A percentile compares a stretch with the other conserved stretches of the same genome.
Evolutionary conservation across 1,140 invertebrate species (phyloP).

Genomic region (Mamestra configurata): DNA sequence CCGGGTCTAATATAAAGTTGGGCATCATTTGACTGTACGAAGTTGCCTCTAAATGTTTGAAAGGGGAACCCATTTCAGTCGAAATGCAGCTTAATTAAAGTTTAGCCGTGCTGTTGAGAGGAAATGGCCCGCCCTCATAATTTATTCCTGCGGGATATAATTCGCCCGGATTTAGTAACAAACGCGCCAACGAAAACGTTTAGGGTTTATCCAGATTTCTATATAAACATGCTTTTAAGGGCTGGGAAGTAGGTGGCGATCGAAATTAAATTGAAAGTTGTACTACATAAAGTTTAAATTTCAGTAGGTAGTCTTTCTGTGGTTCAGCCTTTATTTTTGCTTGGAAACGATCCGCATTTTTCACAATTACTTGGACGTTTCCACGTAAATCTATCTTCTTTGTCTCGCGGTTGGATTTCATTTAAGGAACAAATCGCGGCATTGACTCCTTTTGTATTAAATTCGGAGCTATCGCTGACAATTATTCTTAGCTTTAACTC

Average conservation of each 20-base stretch:
- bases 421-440: conserved; percentile 80
- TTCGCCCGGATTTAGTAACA: conserved; percentile 77
- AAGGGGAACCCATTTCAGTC: conserved; percentile 71
- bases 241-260: not conserved
- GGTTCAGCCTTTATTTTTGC: conserved; percentile 75
- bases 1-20: conserved; percentile 63
- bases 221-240: conserved; percentile 51
- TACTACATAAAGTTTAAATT: conserved; percentile 65
- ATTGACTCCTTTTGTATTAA: conserved; percentile 74
- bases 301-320: conserved; percentile 60
- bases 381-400: conserved; percentile 85
- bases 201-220: conserved; percentile 57
- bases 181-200: conserved; percentile 65
- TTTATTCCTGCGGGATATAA: conserved; percentile 80
- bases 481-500: conserved; percentile 35
- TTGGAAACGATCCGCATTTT: conserved; percentile 79
- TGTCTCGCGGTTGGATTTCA: conserved; percentile 81
- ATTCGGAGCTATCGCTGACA: conserved; percentile 64
- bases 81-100: conserved; percentile 84
- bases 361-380: conserved; percentile 86
- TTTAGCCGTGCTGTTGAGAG: conserved; percentile 74
- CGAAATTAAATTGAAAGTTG: conserved; percentile 47
- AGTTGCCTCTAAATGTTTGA: conserved; percentile 72
- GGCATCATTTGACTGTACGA: conserved; percentile 61
- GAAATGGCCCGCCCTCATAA: conserved; percentile 75